These are phyloP conservation scores for Phyllopteryx taeniolatus DNA, from an alignment of 2,113 vertebrate species.

Conservation along the genomic window DNA sequence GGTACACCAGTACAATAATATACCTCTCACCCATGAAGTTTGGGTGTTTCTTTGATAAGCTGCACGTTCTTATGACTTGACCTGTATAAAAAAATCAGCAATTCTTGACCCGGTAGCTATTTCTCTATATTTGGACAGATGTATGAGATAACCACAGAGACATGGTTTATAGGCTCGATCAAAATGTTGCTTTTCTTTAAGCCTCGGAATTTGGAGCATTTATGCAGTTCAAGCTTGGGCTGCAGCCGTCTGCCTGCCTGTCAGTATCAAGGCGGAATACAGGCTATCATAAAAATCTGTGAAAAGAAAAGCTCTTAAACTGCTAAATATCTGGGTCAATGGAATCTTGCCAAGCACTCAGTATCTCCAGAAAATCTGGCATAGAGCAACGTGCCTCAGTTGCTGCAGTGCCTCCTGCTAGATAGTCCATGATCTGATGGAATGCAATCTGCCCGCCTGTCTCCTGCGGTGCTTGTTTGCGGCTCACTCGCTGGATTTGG, in stretches of 20 bases:
- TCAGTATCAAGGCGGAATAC: slow-evolving; percentile 12
- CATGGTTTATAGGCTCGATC: slow-evolving; percentile 12
- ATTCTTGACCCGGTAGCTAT: slow-evolving; percentile 16
- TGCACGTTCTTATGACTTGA: slow-evolving; percentile 23
- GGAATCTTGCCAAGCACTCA: slow-evolving; percentile 39
- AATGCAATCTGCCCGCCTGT: slow-evolving; percentile 56
- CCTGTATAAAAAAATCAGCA: slow-evolving; percentile 27
- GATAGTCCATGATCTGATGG: slow-evolving; percentile 53
- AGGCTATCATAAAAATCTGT: slow-evolving; percentile 45
- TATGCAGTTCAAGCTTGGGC: slow-evolving; percentile 1
- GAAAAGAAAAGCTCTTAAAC: slow-evolving; percentile 37
- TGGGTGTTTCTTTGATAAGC: slow-evolving; percentile 47
- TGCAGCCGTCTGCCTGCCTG: slow-evolving; percentile 17
- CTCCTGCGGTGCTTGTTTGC: slow-evolving; percentile 45
- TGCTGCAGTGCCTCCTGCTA: slow-evolving; percentile 48
- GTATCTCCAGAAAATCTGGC: slow-evolving; percentile 53
- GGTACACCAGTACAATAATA: too few species aligned
- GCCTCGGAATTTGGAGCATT: slow-evolving; percentile 13
- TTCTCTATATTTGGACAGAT: slow-evolving; percentile 21
- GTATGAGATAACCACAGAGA: slow-evolving; percentile 22
- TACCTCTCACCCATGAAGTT: slow-evolving; percentile 29
- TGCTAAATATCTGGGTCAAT: slow-evolving; percentile 68
- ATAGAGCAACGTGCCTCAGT: slow-evolving; percentile 40
- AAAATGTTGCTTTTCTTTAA: slow-evolving; percentile 14
- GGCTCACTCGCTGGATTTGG: slow-evolving; percentile 27